These are phyloP conservation scores for Tetragonula carbonaria DNA, from an alignment of 2,888 invertebrate genomes.

Conservation along the genomic window DNA sequence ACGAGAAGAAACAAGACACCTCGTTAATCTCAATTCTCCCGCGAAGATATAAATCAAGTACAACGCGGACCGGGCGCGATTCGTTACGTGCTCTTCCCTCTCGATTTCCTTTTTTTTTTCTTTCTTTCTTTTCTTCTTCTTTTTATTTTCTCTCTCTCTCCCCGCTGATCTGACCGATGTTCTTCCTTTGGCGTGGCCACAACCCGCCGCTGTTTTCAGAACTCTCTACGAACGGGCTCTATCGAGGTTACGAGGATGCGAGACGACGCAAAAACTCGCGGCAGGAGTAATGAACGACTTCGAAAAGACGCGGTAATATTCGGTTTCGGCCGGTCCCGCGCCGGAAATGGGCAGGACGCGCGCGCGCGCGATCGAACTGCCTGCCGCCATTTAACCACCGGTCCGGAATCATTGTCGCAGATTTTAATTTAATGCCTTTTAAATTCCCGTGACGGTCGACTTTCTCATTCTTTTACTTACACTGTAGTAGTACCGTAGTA, in stretches of 20 bases:
- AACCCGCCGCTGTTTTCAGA: conserved; percentile 26
- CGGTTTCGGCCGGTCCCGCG: conserved; percentile 54
- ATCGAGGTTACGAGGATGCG: conserved; percentile 31
- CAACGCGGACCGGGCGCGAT: conserved; percentile 34
- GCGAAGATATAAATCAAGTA: conserved; percentile 54
- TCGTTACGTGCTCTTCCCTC: conserved; percentile 41
- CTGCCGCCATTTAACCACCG: conserved; percentile 10
- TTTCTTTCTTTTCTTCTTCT: neutral
- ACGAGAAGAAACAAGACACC: conserved; percentile 27
- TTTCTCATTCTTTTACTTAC: too few relatives aligned
- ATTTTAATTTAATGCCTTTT: conserved; percentile 39
- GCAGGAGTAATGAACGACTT: conserved; percentile 48
- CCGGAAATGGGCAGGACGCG: conserved; percentile 52
- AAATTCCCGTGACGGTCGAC: conserved; percentile 19
- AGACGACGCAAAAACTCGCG: conserved; percentile 11
- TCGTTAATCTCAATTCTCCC: conserved; percentile 60
- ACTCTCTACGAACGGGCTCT: conserved; percentile 6
- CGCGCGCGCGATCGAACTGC: conserved; percentile 12
- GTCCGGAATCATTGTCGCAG: conserved; percentile 44
- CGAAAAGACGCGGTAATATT: conserved; percentile 54
- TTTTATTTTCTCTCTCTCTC: neutral
- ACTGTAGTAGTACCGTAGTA: too few relatives aligned
- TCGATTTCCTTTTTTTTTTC: neutral
- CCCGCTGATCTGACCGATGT: too few relatives aligned
- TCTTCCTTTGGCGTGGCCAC: neutral